Percentiles rank a stretch among this genome's conserved stretches.
Conservation (phyloP, 2,888 invertebrate species). For the Baronia brevicornis region DNA sequence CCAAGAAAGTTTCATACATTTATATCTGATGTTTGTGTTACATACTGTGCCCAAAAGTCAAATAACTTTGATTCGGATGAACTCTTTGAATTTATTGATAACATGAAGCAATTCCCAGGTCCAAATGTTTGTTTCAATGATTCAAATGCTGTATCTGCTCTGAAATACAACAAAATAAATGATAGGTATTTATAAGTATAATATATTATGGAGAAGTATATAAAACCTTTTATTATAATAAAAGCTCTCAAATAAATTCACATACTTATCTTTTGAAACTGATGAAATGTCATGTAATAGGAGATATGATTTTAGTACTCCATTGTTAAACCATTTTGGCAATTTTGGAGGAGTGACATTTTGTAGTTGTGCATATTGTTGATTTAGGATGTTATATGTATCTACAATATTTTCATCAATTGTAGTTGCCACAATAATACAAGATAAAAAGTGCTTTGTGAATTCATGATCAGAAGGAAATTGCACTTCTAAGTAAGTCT, state of each 20-base stretch:
- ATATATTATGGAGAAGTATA: too few relatives aligned
- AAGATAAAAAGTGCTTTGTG: constrained; percentile 90
- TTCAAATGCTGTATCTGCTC: constrained; percentile 89
- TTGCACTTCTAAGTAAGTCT: constrained; percentile 90
- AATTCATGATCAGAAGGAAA: constrained; percentile 97
- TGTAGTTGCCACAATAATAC: constrained; percentile 84
- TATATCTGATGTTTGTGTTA: constrained; percentile 78
- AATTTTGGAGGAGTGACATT: constrained; percentile 84
- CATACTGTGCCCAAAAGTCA: constrained; percentile 91
- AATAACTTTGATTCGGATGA: constrained; percentile 69
- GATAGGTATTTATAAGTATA: not conserved
- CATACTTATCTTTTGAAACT: constrained; percentile 85
- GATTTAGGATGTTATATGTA: constrained; percentile 85
- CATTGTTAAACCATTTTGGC: constrained; percentile 87
- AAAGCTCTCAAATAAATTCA: constrained; percentile 12
- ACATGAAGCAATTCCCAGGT: constrained; percentile 88
- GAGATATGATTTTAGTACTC: constrained; percentile 91
- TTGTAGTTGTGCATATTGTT: constrained; percentile 87
- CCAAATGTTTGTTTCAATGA: constrained; percentile 92
- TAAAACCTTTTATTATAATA: not conserved
- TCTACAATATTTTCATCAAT: constrained; percentile 86
- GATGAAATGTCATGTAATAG: constrained; percentile 88
- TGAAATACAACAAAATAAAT: constrained; percentile 49
- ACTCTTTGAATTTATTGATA: constrained; percentile 90
- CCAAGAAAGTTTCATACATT: constrained; percentile 9